Evolutionary conservation across 2,113 vertebrate genomes (phyloP).

Genomic region (Abramis brama): DNA sequence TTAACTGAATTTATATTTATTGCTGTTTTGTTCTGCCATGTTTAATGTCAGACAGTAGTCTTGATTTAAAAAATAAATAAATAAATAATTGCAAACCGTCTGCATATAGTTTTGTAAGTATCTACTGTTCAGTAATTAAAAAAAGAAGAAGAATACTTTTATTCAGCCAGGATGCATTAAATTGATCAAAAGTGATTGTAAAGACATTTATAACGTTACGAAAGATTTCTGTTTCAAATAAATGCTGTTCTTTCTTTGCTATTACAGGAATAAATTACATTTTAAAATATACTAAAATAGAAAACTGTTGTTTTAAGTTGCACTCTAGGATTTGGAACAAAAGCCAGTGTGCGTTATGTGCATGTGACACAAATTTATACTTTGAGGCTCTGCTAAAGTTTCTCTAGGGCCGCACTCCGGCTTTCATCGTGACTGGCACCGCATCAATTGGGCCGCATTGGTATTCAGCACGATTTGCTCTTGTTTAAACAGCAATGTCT

Average conservation of each 20-base stretch:
- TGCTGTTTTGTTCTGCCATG: background rate
- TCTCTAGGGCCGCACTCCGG: background rate
- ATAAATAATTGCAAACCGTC: background rate
- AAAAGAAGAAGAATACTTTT: too few relatives aligned
- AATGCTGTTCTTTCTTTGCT: too few relatives aligned
- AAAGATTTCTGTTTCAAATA: too few relatives aligned
- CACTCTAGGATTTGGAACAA: background rate
- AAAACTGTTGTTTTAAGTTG: background rate
- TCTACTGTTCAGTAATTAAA: too few relatives aligned
- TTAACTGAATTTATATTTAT: background rate
- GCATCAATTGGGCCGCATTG: conserved; percentile 7
- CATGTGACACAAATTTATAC: background rate
- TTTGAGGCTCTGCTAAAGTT: conserved; percentile 21
- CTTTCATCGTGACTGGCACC: conserved; percentile 29
- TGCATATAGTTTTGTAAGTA: background rate
- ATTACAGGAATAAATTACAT: too few relatives aligned
- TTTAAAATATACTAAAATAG: too few relatives aligned
- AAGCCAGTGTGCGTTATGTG: background rate
- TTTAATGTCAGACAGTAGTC: background rate
- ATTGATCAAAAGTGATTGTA: too few relatives aligned
- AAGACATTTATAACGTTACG: too few relatives aligned
- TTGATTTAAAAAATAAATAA: background rate
- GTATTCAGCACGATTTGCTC: conserved; percentile 56
- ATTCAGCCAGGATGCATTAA: too few relatives aligned
- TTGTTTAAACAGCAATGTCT: conserved; percentile 58